These are phyloP conservation scores for Capitella teleta DNA, from an alignment of 1,140 invertebrate genomes.

Conservation along the genomic window DNA sequence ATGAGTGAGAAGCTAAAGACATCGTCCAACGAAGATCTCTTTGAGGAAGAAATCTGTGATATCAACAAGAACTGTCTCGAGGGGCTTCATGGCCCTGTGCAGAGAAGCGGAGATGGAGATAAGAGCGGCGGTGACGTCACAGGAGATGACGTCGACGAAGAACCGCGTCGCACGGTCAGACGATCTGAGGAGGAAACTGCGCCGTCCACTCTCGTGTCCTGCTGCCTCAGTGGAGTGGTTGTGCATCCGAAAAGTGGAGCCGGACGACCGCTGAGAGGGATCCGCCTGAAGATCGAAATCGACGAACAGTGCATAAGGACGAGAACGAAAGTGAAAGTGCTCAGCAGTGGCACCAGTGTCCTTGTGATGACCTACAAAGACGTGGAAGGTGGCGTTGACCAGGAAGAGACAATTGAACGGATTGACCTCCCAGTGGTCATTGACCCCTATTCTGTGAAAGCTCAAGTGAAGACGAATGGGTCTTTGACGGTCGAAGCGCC, in stretches of 20 bases:
- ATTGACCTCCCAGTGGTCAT: conserved; percentile 1
- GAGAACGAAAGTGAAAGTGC: not conserved
- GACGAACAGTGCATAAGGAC: not conserved
- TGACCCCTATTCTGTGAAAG: conserved; percentile 3
- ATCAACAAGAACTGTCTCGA: too few species aligned
- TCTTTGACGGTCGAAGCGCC: conserved; percentile 1
- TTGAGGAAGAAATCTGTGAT: too few species aligned
- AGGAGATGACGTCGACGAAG: not conserved
- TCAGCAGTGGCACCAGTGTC: not conserved
- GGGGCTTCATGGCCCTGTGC: too few species aligned
- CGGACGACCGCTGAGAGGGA: not conserved
- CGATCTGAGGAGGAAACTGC: not conserved
- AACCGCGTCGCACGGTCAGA: not conserved
- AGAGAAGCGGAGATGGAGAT: not conserved
- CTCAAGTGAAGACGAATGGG: not conserved
- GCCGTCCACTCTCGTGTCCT: not conserved
- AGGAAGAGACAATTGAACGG: not conserved
- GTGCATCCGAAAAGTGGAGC: too few species aligned
- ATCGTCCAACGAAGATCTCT: too few species aligned
- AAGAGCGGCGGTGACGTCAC: not conserved
- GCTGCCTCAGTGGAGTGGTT: not conserved
- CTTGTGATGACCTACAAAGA: not conserved
- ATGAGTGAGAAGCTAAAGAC: too few species aligned
- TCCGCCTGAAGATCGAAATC: not conserved
- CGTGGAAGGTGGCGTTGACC: not conserved